These are phyloP conservation scores for Ormyrus thymus DNA, from an alignment of 2,888 invertebrate species.

Conservation along the genomic window DNA sequence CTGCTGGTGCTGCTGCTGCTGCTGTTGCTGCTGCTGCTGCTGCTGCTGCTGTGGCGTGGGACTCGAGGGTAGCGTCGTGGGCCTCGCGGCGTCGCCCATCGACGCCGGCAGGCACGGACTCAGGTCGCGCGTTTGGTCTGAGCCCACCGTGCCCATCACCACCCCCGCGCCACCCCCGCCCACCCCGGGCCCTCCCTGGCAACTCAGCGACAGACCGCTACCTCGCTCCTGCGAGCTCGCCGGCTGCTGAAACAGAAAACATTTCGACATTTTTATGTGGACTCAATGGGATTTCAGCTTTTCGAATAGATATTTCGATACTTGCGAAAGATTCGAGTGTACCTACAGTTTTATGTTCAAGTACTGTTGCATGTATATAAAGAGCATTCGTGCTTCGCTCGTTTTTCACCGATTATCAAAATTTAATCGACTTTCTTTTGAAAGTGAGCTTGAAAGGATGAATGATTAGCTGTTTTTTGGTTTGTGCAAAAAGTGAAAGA, in stretches of 20 bases:
- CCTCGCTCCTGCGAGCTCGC: slow-evolving; percentile 76
- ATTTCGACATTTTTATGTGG: no score
- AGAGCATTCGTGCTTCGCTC: no score
- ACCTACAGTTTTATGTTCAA: no score
- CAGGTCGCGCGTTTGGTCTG: slow-evolving; percentile 83
- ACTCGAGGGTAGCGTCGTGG: slow-evolving; percentile 76
- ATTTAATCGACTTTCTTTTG: no score
- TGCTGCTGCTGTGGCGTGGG: slow-evolving; percentile 65
- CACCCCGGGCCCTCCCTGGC: slow-evolving; percentile 77
- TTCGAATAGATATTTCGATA: no score
- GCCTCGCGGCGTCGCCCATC: slow-evolving; percentile 77
- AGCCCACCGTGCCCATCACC: slow-evolving; percentile 63
- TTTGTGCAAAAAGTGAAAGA: no score
- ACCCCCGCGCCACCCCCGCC: slow-evolving; percentile 71
- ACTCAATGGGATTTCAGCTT: no score
- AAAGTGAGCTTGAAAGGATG: no score
- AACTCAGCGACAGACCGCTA: slow-evolving; percentile 72
- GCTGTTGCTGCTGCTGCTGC: slow-evolving; percentile 75
- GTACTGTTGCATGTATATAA: no score
- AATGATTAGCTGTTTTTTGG: no score
- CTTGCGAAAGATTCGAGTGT: no score
- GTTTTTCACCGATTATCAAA: no score
- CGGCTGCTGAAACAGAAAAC: slow-evolving; percentile 76
- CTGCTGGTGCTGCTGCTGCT: slow-evolving; percentile 66
- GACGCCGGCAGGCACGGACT: slow-evolving; percentile 84